Evolutionary conservation across 2,797 vertebrate species (phyloP), one percentile per base, ranked within the genome.

Genomic region (Melopsittacus undulatus): DNA sequence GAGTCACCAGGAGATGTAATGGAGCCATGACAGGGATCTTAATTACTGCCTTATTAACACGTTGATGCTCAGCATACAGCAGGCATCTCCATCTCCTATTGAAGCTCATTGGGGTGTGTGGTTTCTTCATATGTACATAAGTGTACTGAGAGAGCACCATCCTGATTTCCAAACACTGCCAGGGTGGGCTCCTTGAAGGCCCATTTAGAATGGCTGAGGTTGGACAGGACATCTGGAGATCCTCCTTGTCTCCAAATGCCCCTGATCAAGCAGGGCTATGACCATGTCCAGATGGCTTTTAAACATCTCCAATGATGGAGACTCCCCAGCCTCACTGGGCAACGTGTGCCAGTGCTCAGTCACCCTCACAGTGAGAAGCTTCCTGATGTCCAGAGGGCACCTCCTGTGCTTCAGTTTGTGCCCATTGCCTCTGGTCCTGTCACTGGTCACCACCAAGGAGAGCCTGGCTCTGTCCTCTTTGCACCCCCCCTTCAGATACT

Each of bases 1-100:
- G 40, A 76, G 46, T 51, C 67, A 75, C 20, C 74, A 56, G 56
- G 27, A 73, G 30, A 42, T 51, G n/a, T 23, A 43, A 70, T 4
- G 18, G 56, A 84, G 45, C 24, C 0, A 0, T 30, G 38, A 67
- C 0, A 1, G n/a, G 52, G 30, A 78, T 76, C 45, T 49, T 34
- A 68, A 2, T 8, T 54, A 17, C 36, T 30, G 19, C 42, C 48
- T 78, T 73, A n/a, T 49, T 52, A 79, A 89, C 23, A 36, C 51
- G 38, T 5, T 1, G 1, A n/a, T 8, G 15, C 12, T 62, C 40
- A 75, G 69, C 38, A 42, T 1, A 5, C 4, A 48, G 45, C 18
- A 20, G 70, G 23, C 64, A 59, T 22, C 11, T 5, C 6, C 5
- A 20, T 19, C 56, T 34, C 38, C 38, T 36, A 1, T 5, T 43